Conservation (phyloP, 2,797 vertebrate genomes). For the Diglossa cyanea region DNA sequence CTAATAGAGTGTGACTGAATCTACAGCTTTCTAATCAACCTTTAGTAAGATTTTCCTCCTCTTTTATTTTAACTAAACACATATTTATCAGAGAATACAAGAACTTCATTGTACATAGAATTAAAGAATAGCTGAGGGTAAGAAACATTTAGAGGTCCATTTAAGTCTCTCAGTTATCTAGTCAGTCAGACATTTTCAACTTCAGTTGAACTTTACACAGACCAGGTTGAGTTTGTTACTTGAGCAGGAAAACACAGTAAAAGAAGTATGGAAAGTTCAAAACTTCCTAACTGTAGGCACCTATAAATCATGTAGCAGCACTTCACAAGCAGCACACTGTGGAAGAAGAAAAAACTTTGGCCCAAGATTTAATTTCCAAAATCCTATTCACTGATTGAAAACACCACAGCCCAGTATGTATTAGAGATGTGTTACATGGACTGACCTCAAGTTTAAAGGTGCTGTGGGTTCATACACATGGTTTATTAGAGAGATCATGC, state of each 20-base stretch:
- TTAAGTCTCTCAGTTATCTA: neutral
- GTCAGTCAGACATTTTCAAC: neutral
- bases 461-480: no score
- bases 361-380: neutral
- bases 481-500: no score
- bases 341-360: neutral
- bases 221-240: neutral
- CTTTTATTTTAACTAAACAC: neutral
- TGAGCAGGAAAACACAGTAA: neutral
- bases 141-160: neutral
- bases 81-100: neutral
- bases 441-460: neutral
- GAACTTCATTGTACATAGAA: neutral
- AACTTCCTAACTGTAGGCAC: neutral
- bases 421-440: neutral
- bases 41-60: neutral
- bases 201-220: neutral
- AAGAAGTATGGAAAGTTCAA: neutral
- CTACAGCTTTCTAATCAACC: neutral
- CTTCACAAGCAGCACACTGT: neutral
- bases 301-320: accelerated
- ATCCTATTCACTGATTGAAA: neutral
- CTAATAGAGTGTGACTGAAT: neutral
- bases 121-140: neutral
- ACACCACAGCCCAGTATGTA: neutral